Evolutionary conservation across 2,888 invertebrate species (phyloP), one percentile per base, ranked within the genome.

Genomic region (Odontothrips loti): DNA sequence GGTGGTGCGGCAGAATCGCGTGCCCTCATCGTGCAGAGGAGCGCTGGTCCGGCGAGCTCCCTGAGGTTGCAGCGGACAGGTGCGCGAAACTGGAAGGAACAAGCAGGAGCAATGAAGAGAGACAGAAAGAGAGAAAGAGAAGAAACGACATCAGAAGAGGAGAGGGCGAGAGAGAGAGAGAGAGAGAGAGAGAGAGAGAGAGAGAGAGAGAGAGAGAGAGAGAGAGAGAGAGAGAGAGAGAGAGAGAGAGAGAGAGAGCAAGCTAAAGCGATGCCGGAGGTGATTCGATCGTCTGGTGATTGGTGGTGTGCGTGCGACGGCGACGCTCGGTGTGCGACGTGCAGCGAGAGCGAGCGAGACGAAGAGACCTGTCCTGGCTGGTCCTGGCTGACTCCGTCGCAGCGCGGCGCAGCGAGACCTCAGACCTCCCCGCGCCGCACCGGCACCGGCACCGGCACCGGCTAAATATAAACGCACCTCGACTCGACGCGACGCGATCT

Each of bases 281-380:
- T 58, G 58, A 58, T 58, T 58, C 58, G 58, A 58, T 58, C 58
- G 58, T 58, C 58, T 58, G 58, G 58, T 58, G 58, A 58, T 58
- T 58, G 58, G 58, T 58, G 58, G 17, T 58, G 58, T 58, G 58
- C 58, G 58, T 58, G 58, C 58, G n/a, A n/a, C 58, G 58, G n/a
- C n/a, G n/a, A n/a, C n/a, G n/a, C n/a, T n/a, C 34, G 58, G 58
- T n/a, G 48, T 48, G 51, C 58, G 58, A n/a, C 58, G 58, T 58
- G 58, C 58, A 58, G 15, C 58, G 58, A 43, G 34, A 43, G 34
- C 2, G 34, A 43, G 34, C 2, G 34, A 43, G 34, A 43, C 3
- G 6, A 6, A 43, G 34, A 43, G 34, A 43, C n/a, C n/a, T n/a
- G 4, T 51, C 51, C 8, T 51, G 15, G 51, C 48, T 8, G 51